Percentiles rank a stretch among this genome's conserved stretches.
phyloP scores from a whole-genome alignment of 2,113 vertebrate genomes.

The Myrmophylax atrothorax region DNA sequence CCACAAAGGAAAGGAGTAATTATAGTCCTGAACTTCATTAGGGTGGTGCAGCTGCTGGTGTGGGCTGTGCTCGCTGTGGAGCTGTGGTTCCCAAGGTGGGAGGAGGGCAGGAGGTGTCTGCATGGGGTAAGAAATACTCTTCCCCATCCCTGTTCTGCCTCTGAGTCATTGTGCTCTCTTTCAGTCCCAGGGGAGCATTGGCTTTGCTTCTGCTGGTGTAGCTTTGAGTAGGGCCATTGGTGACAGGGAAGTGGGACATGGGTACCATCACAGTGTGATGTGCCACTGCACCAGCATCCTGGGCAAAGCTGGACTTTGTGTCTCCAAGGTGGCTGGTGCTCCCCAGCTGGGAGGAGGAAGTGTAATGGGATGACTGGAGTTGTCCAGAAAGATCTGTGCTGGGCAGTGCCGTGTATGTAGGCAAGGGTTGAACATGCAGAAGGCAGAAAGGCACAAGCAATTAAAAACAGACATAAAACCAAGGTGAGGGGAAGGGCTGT shows the following conservation, averaged over 20 bases:
- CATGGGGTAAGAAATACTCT: background rate
- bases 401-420: background rate
- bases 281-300: background rate
- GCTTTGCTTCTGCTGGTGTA: fast-evolving
- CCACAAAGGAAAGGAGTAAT: constrained; percentile 1
- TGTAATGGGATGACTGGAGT: fast-evolving
- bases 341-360: background rate
- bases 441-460: background rate
- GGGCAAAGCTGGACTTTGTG: background rate
- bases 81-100: background rate
- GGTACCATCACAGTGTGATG: background rate
- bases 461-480: background rate
- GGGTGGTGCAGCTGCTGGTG: fast-evolving
- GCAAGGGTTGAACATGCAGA: background rate
- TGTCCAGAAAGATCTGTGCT: background rate
- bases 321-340: background rate
- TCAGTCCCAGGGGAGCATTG: background rate
- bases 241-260: background rate
- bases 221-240: fast-evolving
- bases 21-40: background rate
- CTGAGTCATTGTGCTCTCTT: background rate
- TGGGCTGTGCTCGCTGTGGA: background rate
- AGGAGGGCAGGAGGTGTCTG: background rate
- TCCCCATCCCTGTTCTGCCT: background rate
- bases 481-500: background rate